phyloP scores from a whole-genome alignment of 2,797 vertebrate species.

The Dallia pectoralis region DNA sequence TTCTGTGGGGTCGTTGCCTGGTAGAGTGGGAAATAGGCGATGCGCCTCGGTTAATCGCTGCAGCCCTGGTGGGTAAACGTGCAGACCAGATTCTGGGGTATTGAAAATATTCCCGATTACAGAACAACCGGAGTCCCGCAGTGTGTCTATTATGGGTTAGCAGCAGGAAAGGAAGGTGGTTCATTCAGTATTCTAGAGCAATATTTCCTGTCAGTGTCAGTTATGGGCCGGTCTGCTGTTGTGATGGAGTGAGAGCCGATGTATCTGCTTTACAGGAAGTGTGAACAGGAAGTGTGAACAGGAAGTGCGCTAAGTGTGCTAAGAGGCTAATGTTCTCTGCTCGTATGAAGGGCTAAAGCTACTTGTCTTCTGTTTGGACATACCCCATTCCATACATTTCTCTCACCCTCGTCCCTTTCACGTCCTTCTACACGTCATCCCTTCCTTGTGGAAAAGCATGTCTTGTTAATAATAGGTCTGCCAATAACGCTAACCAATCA shows the following conservation, averaged over 20 bases:
- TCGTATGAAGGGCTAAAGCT: slow-evolving; percentile 2
- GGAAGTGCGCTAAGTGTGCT: no score
- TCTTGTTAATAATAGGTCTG: neutral
- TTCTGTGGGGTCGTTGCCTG: neutral
- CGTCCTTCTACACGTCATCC: slow-evolving; percentile 8
- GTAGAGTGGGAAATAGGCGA: no score
- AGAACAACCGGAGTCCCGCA: no score
- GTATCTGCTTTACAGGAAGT: slow-evolving; percentile 46
- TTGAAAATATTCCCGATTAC: no score
- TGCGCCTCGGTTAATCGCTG: no score
- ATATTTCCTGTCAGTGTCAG: slow-evolving; percentile 24
- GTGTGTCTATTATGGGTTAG: no score
- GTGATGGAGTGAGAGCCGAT: slow-evolving; percentile 28
- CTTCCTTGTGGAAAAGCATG: neutral
- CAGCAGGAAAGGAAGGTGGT: neutral
- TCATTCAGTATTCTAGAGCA: slow-evolving; percentile 23
- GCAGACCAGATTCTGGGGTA: neutral
- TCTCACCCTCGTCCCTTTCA: slow-evolving; percentile 31
- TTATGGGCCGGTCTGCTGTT: neutral
- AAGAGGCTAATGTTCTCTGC: slow-evolving; percentile 51
- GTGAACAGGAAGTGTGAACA: slow-evolving; percentile 63
- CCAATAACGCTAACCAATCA: neutral
- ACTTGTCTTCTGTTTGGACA: slow-evolving; percentile 46
- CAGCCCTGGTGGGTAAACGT: no score
- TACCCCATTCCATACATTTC: neutral